Evolutionary conservation across 2,113 vertebrate genomes (phyloP).

Genomic region (Uria aalge): DNA sequence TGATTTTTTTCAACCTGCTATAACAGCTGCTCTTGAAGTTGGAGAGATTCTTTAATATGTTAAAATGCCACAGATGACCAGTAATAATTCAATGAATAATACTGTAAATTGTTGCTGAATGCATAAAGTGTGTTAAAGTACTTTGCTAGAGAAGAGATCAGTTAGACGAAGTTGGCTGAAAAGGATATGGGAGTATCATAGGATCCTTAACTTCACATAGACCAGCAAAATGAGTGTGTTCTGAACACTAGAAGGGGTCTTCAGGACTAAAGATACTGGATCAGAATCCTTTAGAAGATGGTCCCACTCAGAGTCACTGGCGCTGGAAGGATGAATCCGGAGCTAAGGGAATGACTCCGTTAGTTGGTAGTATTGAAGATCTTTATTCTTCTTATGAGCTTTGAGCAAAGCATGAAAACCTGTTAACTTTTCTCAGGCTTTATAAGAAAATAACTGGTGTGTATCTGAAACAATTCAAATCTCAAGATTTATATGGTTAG

Average conservation of each 20-base stretch:
- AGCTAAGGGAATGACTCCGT: not conserved
- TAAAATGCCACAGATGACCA: not conserved
- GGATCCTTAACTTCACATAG: not conserved
- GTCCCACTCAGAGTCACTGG: not conserved
- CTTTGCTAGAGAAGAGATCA: not conserved
- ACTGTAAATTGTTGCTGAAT: too few relatives aligned
- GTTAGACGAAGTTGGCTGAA: not conserved
- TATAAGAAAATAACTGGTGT: not conserved
- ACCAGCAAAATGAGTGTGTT: not conserved
- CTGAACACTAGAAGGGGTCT: not conserved
- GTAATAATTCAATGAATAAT: not conserved
- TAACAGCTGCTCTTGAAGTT: not conserved
- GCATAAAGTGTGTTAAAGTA: not conserved
- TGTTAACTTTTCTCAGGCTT: not conserved
- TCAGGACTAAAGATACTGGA: not conserved
- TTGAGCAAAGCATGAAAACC: not conserved
- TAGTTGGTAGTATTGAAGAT: not conserved
- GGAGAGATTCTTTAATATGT: not conserved
- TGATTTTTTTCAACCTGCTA: not conserved
- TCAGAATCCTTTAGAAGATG: not conserved
- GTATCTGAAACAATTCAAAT: not conserved
- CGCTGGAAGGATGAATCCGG: not conserved
- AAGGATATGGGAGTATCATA: not conserved
- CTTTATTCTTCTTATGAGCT: not conserved
- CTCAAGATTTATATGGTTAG: not conserved